Conservation (phyloP, 2,113 vertebrate genomes). For the Anhinga rufa region DNA sequence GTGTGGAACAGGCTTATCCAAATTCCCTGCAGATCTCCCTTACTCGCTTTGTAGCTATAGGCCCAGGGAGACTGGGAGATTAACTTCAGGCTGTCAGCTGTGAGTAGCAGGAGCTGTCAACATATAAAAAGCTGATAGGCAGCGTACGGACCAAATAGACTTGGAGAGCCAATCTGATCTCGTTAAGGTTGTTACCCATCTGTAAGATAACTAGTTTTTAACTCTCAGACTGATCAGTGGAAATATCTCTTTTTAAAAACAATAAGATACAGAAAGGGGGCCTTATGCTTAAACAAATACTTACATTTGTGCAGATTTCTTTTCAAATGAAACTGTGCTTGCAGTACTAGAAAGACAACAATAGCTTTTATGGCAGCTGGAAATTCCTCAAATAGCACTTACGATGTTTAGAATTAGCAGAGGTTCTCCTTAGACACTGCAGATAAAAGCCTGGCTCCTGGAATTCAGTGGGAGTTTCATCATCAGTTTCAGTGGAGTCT, state of each 20-base stretch:
- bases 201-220: neutral
- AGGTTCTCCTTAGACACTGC: neutral
- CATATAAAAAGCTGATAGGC: neutral
- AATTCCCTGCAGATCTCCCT: neutral
- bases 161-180: neutral
- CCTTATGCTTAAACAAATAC: neutral
- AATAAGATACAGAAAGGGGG: neutral
- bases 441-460: neutral
- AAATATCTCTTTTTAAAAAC: neutral
- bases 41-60: neutral
- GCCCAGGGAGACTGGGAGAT: neutral
- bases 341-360: neutral
- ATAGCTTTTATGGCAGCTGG: neutral
- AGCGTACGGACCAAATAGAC: neutral
- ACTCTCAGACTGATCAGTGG: neutral
- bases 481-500: neutral
- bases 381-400: neutral
- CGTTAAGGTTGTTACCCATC: neutral
- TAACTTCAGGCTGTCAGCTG: neutral
- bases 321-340: neutral
- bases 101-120: neutral
- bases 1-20: neutral
- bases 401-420: neutral
- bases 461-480: conserved; percentile 19
- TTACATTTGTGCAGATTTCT: neutral